phyloP scores from a whole-genome alignment of 2,113 vertebrate species.

The Peromyscus polionotus region DNA sequence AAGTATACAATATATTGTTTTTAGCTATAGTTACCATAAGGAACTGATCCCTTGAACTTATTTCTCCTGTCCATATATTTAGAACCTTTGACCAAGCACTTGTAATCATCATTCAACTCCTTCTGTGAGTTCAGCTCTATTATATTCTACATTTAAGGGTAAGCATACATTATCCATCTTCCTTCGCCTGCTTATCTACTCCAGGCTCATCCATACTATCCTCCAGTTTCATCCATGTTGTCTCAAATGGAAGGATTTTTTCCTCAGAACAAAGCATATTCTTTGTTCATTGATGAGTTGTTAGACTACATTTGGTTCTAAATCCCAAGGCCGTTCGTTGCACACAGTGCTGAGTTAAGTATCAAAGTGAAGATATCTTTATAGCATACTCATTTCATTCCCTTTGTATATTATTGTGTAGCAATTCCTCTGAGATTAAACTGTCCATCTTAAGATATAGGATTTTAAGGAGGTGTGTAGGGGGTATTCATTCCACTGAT shows the following conservation, averaged over 20 bases:
- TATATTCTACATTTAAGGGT: neutral
- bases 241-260: neutral
- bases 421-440: neutral
- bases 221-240: neutral
- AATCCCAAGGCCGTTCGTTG: neutral
- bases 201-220: neutral
- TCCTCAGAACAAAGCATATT: neutral
- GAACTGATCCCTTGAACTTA: neutral
- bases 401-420: neutral
- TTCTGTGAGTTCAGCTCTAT: neutral
- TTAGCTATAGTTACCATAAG: neutral
- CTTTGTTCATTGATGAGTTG: neutral
- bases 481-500: too few species aligned
- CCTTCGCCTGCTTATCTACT: neutral
- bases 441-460: neutral
- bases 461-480: neutral
- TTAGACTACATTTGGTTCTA: neutral
- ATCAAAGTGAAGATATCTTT: neutral
- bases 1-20: neutral
- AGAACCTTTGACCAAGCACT: neutral
- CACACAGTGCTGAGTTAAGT: neutral
- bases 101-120: neutral
- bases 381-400: neutral
- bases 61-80: neutral
- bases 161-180: neutral